Evolutionary conservation across 2,888 invertebrate genomes (phyloP), one percentile per base, ranked within the genome.

Genomic region (Leptogaster cylindrica): DNA sequence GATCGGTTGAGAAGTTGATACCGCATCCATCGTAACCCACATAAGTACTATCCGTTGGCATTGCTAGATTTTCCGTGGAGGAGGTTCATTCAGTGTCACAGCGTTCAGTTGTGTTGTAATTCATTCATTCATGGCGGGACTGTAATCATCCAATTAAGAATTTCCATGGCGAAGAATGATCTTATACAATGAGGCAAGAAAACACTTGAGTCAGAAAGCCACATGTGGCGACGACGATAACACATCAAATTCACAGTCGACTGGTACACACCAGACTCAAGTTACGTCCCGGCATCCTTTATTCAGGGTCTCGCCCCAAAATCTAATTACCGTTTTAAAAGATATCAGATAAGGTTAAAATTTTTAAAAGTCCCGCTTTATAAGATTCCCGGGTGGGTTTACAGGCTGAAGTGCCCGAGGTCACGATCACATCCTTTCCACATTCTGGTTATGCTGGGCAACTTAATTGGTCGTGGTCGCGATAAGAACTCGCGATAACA

Each of bases 141-240:
- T 39, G 58, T 58, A 58, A 58, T 58, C 58, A 58, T 58, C 58
- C 58, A 58, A 58, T 58, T 58, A 58, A 58, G 58, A 58, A 36
- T 41, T 58, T 58, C 58, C 41, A 58, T 25, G 58, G 12, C 18
- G 27, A 23, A 10, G 25, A 41, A 12, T 41, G 58, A 16, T 25
- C 39, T 25, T 31, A n/a, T n/a, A 25, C 36, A 58, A 39, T 41
- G 58, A n/a, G 58, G 27, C 55, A 20, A 39, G n/a, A 41, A 16
- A 25, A 16, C 25, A 41, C 39, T 41, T 12, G 58, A 58, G 58
- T 7, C 8, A 14, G 2, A 28, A 25, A 25, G 36, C 25, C 58
- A 39, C 25, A 41, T 52, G 52, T 52, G 27, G 28, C 3, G 52
- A 31, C 28, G 8, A 23, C 8, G 25, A 7, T 10, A 31, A 12